Evolutionary conservation across 2,797 vertebrate genomes (phyloP).

Genomic region (Sebastes baramenuke): DNA sequence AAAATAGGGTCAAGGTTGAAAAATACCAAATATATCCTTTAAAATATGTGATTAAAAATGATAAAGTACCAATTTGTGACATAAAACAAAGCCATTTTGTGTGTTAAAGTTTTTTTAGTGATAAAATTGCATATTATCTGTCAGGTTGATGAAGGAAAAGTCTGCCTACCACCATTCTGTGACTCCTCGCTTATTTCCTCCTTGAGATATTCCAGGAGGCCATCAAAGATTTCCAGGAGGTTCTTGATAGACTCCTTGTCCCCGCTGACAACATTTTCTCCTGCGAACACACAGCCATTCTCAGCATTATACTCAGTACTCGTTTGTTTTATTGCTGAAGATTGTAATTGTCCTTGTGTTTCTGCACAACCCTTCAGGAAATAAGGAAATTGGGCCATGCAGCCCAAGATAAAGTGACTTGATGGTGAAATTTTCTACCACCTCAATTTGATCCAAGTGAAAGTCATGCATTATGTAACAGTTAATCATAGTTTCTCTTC

Average conservation of each 20-base stretch:
- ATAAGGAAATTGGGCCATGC: neutral
- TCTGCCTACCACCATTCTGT: conserved; percentile 80
- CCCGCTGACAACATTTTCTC: conserved; percentile 93
- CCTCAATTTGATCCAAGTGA: neutral
- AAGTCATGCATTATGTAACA: neutral
- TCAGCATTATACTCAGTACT: neutral
- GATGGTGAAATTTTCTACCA: neutral
- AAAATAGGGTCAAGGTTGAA: too few species aligned
- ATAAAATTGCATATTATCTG: neutral
- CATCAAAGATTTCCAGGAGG: conserved; percentile 96
- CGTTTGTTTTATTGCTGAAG: neutral
- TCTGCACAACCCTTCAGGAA: neutral
- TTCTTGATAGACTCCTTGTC: conserved; percentile 91
- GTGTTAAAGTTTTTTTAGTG: neutral
- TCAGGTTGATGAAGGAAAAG: neutral
- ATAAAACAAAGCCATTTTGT: neutral
- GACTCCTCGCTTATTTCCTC: conserved; percentile 88
- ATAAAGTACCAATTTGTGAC: neutral
- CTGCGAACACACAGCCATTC: conserved; percentile 70
- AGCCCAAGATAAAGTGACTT: neutral
- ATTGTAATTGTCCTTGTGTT: neutral
- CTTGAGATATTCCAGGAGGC: conserved; percentile 93
- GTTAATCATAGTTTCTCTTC: neutral
- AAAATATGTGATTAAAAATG: neutral
- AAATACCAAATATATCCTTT: too few species aligned